Evolutionary conservation across 2,888 invertebrate species (phyloP).

Genomic region (Amiota minor): DNA sequence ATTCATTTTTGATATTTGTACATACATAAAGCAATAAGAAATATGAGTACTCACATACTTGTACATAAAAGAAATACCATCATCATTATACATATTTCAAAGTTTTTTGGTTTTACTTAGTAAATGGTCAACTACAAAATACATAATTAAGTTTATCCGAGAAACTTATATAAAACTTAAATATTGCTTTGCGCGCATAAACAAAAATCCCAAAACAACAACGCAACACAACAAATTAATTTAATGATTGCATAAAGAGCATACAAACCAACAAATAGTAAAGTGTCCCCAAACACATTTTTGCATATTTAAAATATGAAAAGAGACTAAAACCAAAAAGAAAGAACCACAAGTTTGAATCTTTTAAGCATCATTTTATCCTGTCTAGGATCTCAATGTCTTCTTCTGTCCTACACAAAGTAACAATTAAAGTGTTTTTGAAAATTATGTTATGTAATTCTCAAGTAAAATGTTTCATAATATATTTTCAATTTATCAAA

Average conservation of each 20-base stretch:
- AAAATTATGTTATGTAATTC: conserved; percentile 1
- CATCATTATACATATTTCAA: too few species aligned
- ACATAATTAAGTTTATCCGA: conserved; percentile 26
- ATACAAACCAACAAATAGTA: neutral
- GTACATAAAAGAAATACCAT: neutral
- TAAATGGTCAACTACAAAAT: neutral
- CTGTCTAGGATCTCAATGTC: neutral
- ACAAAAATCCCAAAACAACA: conserved; percentile 15
- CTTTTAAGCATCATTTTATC: neutral
- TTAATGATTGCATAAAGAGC: too few species aligned
- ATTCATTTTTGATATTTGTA: too few species aligned
- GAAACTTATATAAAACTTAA: conserved; percentile 21
- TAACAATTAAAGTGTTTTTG: conserved; percentile 20
- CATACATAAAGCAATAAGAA: neutral
- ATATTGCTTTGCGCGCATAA: conserved; percentile 19
- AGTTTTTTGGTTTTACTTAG: too few species aligned
- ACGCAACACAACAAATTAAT: conserved; percentile 20
- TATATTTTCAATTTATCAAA: conserved; percentile 57
- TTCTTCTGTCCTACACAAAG: neutral
- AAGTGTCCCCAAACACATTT: conserved; percentile 22
- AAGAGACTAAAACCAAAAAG: conserved; percentile 11
- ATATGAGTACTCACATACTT: neutral
- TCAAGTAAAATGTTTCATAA: conserved; percentile 20
- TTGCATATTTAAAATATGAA: conserved; percentile 20
- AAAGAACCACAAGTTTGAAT: neutral